Conservation (phyloP, 2,113 vertebrate species). For the Myrmecobius fasciatus region DNA sequence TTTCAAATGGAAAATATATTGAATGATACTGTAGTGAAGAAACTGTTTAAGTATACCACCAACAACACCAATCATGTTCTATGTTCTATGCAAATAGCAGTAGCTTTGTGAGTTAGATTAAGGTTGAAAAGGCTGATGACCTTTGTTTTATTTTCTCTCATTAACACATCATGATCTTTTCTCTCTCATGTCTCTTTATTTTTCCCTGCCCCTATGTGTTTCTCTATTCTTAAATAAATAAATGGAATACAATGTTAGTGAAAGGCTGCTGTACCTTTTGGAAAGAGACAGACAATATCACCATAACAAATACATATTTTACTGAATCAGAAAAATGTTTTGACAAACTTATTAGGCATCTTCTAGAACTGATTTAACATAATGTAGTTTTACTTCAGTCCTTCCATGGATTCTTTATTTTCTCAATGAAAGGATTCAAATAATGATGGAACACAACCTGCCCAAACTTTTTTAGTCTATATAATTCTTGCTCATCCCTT, state of each 20-base stretch:
- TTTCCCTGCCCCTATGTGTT: neutral
- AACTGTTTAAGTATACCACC: neutral
- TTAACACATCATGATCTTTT: neutral
- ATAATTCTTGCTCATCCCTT: neutral
- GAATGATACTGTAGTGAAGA: neutral
- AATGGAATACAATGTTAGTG: constrained; percentile 12
- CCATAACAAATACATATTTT: constrained; percentile 4
- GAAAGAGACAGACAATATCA: neutral
- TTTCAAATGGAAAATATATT: neutral
- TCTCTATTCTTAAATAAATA: neutral
- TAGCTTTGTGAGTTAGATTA: neutral
- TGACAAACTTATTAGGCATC: neutral
- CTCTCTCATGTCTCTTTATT: neutral
- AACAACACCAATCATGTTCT: neutral
- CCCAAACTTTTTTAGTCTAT: neutral
- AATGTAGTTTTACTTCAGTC: neutral
- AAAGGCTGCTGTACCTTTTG: neutral
- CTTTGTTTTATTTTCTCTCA: neutral
- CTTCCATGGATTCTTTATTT: neutral
- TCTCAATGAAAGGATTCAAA: neutral
- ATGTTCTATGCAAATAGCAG: neutral
- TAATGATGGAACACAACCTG: neutral
- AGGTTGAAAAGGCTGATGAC: neutral
- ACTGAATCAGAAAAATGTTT: neutral
- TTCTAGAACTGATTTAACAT: neutral